phyloP scores from a whole-genome alignment of 2,113 vertebrate species.

The Sitta europaea region DNA sequence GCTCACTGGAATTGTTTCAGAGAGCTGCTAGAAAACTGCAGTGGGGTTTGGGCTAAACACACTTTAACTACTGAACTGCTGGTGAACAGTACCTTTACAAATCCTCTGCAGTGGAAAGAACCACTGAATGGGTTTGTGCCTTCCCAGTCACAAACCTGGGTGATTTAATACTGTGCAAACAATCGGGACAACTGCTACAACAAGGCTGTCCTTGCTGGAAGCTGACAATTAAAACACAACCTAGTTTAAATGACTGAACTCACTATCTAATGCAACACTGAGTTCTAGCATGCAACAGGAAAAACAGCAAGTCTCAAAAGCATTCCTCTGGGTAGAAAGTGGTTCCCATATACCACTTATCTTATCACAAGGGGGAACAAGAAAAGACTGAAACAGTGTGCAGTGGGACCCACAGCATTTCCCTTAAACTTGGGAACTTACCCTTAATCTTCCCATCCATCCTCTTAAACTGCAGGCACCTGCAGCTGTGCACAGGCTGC shows the following conservation, averaged over 20 bases:
- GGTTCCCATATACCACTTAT: background rate
- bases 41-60: background rate
- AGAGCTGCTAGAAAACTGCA: background rate
- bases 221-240: background rate
- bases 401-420: background rate
- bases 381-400: background rate
- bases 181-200: too few species aligned
- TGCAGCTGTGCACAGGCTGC: background rate
- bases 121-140: background rate
- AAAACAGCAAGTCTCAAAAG: background rate
- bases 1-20: background rate
- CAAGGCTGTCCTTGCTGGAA: background rate
- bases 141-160: background rate
- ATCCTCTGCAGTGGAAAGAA: background rate
- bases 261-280: background rate
- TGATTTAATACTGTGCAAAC: accelerated
- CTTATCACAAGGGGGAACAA: background rate
- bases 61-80: background rate
- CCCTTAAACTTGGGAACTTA: background rate
- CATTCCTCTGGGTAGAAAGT: background rate
- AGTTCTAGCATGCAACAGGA: background rate
- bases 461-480: background rate
- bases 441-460: background rate
- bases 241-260: background rate
- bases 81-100: background rate